phyloP scores from a whole-genome alignment of 2,113 vertebrate species.

The Bujurquina vittata region DNA sequence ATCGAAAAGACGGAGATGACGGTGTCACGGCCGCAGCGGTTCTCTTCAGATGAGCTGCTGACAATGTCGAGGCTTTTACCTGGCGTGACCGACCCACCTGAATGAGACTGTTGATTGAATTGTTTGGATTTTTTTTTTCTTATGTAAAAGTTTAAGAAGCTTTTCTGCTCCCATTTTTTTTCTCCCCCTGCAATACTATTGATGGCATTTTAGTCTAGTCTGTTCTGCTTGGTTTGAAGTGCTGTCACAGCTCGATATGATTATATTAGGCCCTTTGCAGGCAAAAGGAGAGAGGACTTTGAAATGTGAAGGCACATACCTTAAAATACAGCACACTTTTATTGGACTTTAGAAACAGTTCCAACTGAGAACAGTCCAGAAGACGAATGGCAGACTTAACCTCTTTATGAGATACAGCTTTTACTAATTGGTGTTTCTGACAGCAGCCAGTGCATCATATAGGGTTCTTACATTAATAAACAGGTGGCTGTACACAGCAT shows the following conservation, averaged over 20 bases:
- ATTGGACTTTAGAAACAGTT: slow-evolving; percentile 2
- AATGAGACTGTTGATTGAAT: slow-evolving; percentile 41
- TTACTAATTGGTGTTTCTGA: slow-evolving; percentile 37
- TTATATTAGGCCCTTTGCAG: slow-evolving; percentile 46
- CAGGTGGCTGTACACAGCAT: background rate
- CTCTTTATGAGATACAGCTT: slow-evolving; percentile 20
- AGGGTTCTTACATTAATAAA: slow-evolving; percentile 11
- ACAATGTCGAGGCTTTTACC: slow-evolving; percentile 56
- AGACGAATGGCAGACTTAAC: slow-evolving; percentile 29
- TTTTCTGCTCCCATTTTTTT: slow-evolving; percentile 16
- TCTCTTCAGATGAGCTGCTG: slow-evolving; percentile 28
- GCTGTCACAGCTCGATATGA: slow-evolving; percentile 62
- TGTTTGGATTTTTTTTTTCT: slow-evolving; percentile 22
- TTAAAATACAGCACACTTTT: slow-evolving; percentile 22
- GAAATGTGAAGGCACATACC: slow-evolving; percentile 23
- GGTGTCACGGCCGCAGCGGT: slow-evolving; percentile 28
- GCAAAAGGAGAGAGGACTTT: slow-evolving; percentile 13
- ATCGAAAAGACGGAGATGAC: slow-evolving; percentile 22
- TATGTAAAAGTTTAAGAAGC: slow-evolving; percentile 48
- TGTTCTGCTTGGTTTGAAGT: slow-evolving; percentile 61
- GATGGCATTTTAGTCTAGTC: slow-evolving; percentile 39
- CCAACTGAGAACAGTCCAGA: background rate
- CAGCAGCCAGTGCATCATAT: slow-evolving; percentile 13
- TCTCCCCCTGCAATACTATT: slow-evolving; percentile 21
- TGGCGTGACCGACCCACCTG: slow-evolving; percentile 18